Conservation (phyloP, 92 coral and sea anemone species). For the Zoanthus gigantus region DNA sequence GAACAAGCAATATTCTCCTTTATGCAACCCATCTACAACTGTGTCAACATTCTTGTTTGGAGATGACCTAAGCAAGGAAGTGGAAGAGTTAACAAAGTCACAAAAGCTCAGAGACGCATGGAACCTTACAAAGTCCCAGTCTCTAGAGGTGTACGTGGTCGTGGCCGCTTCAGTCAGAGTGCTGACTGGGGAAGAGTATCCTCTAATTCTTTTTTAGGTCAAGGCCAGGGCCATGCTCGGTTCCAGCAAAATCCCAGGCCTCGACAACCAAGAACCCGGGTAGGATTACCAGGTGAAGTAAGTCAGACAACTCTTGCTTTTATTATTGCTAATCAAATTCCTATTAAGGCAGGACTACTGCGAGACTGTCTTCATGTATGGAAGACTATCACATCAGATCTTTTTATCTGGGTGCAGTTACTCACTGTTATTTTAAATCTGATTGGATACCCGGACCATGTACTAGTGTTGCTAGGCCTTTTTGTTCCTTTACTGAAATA, state of each 20-base stretch:
- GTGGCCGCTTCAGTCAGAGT: slow-evolving; percentile 36
- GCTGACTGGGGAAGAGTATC: slow-evolving; percentile 33
- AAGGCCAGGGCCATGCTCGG: slow-evolving; percentile 56
- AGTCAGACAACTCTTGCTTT: not conserved
- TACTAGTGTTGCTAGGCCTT: slow-evolving; percentile 35
- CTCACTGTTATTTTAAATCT: slow-evolving; percentile 63
- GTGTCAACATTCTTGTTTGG: slow-evolving; percentile 59
- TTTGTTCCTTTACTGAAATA: slow-evolving; percentile 15
- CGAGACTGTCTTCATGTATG: slow-evolving; percentile 49
- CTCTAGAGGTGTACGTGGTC: slow-evolving; percentile 57
- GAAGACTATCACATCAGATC: slow-evolving; percentile 63
- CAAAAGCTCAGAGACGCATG: slow-evolving; percentile 1
- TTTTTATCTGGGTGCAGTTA: slow-evolving; percentile 61
- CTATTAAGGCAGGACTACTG: slow-evolving; percentile 60
- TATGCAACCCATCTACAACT: slow-evolving; percentile 57
- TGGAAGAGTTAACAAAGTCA: slow-evolving; percentile 51
- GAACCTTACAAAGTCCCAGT: slow-evolving; percentile 39
- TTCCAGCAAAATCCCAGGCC: slow-evolving; percentile 17
- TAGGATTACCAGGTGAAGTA: slow-evolving; percentile 47
- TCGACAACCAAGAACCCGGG: slow-evolving; percentile 21
- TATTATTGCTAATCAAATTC: slow-evolving; percentile 53
- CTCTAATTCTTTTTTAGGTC: slow-evolving; percentile 55
- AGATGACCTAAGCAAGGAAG: slow-evolving; percentile 62
- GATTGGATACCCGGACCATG: not conserved
- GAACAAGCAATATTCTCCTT: slow-evolving; percentile 57